phyloP scores from a whole-genome alignment of 2,113 vertebrate genomes.

The Zootoca vivipara region DNA sequence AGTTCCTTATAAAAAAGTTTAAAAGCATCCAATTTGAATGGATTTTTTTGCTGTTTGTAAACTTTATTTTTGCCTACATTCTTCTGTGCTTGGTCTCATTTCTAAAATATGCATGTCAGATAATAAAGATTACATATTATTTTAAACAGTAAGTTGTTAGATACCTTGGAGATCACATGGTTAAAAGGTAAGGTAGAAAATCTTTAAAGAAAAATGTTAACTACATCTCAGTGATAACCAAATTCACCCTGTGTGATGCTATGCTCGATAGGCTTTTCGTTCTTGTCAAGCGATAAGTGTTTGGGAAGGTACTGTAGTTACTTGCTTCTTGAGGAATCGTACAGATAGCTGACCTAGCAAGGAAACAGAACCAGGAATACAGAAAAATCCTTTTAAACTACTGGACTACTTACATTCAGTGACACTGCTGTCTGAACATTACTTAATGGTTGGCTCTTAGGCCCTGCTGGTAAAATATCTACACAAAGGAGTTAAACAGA shows the following conservation, averaged over 20 bases:
- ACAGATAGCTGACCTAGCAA: background rate
- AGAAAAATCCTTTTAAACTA: background rate
- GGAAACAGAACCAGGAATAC: background rate
- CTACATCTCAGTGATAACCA: no score
- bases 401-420: background rate
- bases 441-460: background rate
- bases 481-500: background rate
- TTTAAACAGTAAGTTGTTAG: no score
- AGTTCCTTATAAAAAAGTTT: background rate
- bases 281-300: no score
- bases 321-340: background rate
- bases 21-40: background rate
- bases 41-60: background rate
- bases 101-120: no score
- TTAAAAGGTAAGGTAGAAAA: no score
- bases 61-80: background rate
- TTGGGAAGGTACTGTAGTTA: no score
- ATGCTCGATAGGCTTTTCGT: no score
- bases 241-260: no score
- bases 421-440: no score
- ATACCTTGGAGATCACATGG: no score
- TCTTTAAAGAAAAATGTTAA: no score
- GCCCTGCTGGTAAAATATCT: background rate
- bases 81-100: background rate
- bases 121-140: no score